phyloP scores from a whole-genome alignment of 2,113 vertebrate species.

The Cygnus atratus region DNA sequence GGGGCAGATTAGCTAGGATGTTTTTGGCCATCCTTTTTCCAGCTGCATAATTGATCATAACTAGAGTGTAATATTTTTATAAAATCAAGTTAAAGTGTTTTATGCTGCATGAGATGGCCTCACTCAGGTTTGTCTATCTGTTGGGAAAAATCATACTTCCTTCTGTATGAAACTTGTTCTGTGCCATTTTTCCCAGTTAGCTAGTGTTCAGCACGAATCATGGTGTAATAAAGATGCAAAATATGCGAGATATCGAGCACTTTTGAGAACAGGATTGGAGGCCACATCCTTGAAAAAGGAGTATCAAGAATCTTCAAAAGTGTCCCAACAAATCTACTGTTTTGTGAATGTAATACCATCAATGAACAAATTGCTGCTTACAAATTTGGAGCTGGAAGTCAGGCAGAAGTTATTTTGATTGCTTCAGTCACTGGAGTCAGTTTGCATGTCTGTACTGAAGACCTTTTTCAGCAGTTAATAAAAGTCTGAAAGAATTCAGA shows the following conservation, averaged over 20 bases:
- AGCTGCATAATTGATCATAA: not conserved
- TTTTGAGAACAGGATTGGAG: not conserved
- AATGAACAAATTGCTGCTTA: not conserved
- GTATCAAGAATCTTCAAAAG: not conserved
- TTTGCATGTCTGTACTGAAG: not conserved
- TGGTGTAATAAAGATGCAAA: not conserved
- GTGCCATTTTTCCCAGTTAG: not conserved
- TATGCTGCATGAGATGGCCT: not conserved
- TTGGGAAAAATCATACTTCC: not conserved
- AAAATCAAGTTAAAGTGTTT: not conserved
- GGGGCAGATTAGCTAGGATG: not conserved
- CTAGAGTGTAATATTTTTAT: not conserved
- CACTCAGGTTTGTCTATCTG: not conserved
- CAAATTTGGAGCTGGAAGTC: not conserved
- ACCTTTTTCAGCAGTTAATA: slow-evolving; percentile 4
- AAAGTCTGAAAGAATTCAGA: slow-evolving; percentile 1
- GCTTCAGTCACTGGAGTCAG: not conserved
- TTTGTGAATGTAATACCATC: not conserved
- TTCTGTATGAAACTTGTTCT: not conserved
- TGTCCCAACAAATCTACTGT: not conserved
- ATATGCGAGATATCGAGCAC: not conserved
- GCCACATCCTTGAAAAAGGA: not conserved
- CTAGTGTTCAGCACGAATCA: not conserved
- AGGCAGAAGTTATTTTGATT: not conserved
- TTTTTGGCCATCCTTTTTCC: not conserved